Conservation (phyloP, 2,797 vertebrate genomes). For the Sciaenops ocellatus region DNA sequence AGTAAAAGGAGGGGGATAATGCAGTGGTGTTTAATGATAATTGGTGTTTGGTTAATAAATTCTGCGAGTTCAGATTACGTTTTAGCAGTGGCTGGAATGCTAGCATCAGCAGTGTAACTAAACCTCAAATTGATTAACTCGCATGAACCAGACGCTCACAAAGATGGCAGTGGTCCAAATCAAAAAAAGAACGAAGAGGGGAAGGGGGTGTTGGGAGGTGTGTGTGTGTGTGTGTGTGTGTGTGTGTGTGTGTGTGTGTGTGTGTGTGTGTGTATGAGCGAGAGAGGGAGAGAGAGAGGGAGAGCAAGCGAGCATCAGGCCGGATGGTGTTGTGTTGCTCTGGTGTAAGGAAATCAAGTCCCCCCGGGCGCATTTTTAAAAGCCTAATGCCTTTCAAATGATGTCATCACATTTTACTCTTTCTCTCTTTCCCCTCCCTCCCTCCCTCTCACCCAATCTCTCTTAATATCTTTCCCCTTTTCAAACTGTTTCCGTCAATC, state of each 20-base stretch:
- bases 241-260: slow-evolving; percentile 1
- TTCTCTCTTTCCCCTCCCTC: slow-evolving; percentile 74
- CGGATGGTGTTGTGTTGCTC: slow-evolving; percentile 99
- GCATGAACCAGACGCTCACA: slow-evolving; percentile 99
- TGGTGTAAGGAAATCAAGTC: slow-evolving; percentile 99
- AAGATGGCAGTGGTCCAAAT: slow-evolving; percentile 99
- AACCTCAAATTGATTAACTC: slow-evolving; percentile 99
- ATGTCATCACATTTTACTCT: slow-evolving; percentile 99
- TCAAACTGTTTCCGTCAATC: slow-evolving; percentile 81
- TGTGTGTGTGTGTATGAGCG: slow-evolving; percentile 7
- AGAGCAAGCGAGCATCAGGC: slow-evolving; percentile 91
- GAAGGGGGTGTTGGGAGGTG: slow-evolving; percentile 57
- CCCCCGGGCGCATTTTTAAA: slow-evolving; percentile 99
- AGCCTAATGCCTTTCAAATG: slow-evolving; percentile 99
- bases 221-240: slow-evolving; percentile 47
- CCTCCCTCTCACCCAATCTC: slow-evolving; percentile 78
- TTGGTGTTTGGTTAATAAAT: slow-evolving; percentile 99
- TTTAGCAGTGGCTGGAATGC: slow-evolving; percentile 99
- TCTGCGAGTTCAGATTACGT: slow-evolving; percentile 99
- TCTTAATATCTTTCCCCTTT: slow-evolving; percentile 85
- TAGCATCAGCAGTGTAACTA: slow-evolving; percentile 99
- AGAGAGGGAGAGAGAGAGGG: slow-evolving; percentile 72
- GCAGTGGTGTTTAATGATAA: slow-evolving; percentile 99
- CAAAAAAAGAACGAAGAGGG: slow-evolving; percentile 85
- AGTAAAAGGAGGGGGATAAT: slow-evolving; percentile 98